These are phyloP conservation scores for Alectoris magna DNA, from an alignment of 2,797 vertebrate genomes.

Conservation along the genomic window DNA sequence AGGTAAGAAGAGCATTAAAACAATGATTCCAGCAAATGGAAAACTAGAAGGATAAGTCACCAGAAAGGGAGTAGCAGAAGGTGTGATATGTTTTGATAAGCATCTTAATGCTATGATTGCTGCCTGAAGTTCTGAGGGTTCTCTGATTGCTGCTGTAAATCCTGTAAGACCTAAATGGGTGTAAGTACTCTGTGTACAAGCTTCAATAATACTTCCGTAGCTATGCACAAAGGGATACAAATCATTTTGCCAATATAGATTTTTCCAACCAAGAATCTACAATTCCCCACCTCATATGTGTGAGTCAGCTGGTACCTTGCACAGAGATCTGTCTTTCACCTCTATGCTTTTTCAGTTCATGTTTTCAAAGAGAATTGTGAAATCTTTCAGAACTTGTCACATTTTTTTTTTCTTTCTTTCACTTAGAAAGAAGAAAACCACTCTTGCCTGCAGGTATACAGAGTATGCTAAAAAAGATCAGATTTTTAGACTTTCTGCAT, in stretches of 20 bases:
- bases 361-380: constrained; percentile 20
- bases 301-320: not conserved
- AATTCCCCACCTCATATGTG: not conserved
- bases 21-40: not conserved
- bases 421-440: not conserved
- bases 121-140: not conserved
- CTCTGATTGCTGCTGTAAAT: not conserved
- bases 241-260: not conserved
- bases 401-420: not conserved
- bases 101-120: not conserved
- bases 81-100: not conserved
- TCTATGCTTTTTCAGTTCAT: not conserved
- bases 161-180: not conserved
- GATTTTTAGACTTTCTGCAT: not conserved
- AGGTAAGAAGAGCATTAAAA: not conserved
- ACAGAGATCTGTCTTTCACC: not conserved
- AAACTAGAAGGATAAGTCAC: not conserved
- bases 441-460: not conserved
- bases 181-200: not conserved
- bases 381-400: not conserved
- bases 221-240: not conserved
- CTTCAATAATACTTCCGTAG: not conserved
- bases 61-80: not conserved
- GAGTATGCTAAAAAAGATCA: not conserved
- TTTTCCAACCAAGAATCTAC: not conserved